phyloP scores from a whole-genome alignment of 2,888 invertebrate species.

The Noctua janthina region DNA sequence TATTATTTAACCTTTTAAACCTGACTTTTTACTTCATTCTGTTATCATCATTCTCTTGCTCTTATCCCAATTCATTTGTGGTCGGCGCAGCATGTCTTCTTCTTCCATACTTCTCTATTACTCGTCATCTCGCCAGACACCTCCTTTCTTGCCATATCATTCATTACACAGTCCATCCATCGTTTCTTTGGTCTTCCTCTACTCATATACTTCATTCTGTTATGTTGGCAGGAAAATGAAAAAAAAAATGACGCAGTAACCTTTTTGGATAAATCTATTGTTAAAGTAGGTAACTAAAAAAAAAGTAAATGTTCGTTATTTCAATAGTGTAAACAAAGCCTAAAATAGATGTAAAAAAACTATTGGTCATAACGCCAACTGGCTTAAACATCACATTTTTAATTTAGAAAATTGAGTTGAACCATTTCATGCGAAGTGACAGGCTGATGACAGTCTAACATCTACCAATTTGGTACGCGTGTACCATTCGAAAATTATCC shows the following conservation, averaged over 20 bases:
- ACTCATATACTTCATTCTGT: not conserved
- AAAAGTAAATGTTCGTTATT: not conserved
- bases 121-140: no score
- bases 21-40: not conserved
- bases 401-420: conserved; percentile 48
- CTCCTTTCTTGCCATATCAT: no score
- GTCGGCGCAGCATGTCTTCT: no score
- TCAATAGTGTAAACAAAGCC: not conserved
- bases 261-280: not conserved
- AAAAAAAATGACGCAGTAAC: not conserved
- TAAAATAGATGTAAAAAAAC: not conserved
- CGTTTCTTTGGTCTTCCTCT: no score
- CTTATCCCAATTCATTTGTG: no score
- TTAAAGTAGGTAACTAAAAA: not conserved
- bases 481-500: conserved; percentile 1
- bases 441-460: conserved; percentile 4
- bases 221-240: not conserved
- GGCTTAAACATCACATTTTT: conserved; percentile 12
- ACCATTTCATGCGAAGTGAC: conserved; percentile 10
- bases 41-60: not conserved
- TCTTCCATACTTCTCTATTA: no score
- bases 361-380: not conserved
- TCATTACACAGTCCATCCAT: no score
- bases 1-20: not conserved
- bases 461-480: not conserved